These are phyloP conservation scores for Leptinotarsa tumamoca DNA, from an alignment of 2,888 invertebrate species.

Conservation along the genomic window DNA sequence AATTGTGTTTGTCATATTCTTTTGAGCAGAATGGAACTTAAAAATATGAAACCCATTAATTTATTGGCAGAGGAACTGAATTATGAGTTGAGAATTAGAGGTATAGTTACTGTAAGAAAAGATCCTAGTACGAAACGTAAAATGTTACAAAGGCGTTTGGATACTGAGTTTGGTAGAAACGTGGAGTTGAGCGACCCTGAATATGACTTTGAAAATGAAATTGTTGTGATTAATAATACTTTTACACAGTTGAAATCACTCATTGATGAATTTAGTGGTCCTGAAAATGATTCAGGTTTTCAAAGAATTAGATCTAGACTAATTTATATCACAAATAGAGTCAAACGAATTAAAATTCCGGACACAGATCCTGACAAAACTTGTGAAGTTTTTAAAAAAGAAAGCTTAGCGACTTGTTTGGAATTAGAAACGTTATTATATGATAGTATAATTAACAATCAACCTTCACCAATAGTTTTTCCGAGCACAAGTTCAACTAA, in stretches of 20 bases:
- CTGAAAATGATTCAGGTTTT: neutral
- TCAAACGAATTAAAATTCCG: neutral
- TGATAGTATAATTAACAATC: neutral
- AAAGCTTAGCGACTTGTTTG: constrained; percentile 9
- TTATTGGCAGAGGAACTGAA: neutral
- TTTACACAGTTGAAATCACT: neutral
- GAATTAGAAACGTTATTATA: constrained; percentile 5
- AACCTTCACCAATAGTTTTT: neutral
- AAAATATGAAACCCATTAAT: neutral
- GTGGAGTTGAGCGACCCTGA: neutral
- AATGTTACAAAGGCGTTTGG: neutral
- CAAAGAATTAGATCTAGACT: neutral
- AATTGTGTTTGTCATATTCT: neutral
- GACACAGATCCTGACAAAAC: neutral
- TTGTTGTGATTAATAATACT: neutral
- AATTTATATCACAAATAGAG: neutral
- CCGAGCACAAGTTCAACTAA: too few species aligned
- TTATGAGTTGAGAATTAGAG: neutral
- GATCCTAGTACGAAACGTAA: neutral
- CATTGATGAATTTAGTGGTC: neutral
- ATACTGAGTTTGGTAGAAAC: neutral
- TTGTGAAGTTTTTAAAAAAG: neutral
- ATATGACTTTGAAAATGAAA: neutral
- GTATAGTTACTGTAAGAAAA: neutral
- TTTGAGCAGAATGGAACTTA: neutral